Base-by-base conservation (phyloP, 2,113 vertebrate genomes). In the Chaetorhynchus papuensis region DNA sequence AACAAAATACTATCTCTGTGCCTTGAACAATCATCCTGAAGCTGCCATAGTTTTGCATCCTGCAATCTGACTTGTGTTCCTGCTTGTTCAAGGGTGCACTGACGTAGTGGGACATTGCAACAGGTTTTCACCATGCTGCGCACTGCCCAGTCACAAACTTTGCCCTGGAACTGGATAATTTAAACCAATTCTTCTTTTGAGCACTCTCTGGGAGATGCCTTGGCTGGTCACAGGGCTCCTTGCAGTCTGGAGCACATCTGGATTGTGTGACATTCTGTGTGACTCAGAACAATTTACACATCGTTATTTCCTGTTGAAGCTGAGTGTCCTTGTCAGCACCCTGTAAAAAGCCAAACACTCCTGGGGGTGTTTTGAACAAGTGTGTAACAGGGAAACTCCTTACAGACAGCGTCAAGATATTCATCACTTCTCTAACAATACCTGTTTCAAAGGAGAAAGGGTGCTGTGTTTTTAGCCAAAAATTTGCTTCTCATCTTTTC, bases 291-390 rank as follows among this genome's bases (percentile, higher is more conserved):
- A 15, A 28, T 91, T 84, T 78, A 33, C 17, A 13, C 0, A 1
- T 3, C 15, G 6, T 42, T 71, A 60, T 60, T 83, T n/a, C 18
- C 15, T 2, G 2, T 23, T 0, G 0, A 56, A 71, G 5, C 10
- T 41, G 30, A 54, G 7, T 18, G 28, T 56, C 53, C 12, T 47
- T 2, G 1, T 82, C 61, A 72, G 17, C 30, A 63, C 8, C 8
- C 33, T 61, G 24, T 39, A 33, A 42, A 82, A 83, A 57, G 3
- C 33, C 42, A 35, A 61, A 61, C 21, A 13, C 7, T 70, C 15
- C 53, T 47, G 45, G 13, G 17, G 56, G 10, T 72, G 15, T 86
- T 68, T 52, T 80, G 44, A 54, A 42, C 6, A 5, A 11, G 6
- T 33, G 5, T 69, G 17, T 53, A 56, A 66, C 24, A 33, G 85